Percentiles rank a stretch among this genome's conserved stretches.
Evolutionary conservation across 2,113 vertebrate genomes (phyloP).

Genomic region (Neopipo cinnamomea): DNA sequence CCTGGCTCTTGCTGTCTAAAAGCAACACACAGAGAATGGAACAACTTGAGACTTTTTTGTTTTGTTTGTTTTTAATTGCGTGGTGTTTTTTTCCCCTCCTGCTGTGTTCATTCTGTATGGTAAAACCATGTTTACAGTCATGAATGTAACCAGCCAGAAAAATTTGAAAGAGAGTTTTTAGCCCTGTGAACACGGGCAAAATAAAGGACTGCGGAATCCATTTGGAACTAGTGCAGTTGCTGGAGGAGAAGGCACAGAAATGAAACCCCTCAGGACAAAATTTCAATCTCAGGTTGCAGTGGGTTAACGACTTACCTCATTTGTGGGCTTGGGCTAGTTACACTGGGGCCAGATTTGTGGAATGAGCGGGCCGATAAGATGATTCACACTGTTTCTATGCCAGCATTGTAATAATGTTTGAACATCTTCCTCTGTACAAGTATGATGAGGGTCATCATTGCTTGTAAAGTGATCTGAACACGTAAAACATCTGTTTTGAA

Average conservation of each 20-base stretch:
- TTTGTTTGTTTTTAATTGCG: background rate
- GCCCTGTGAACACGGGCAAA: background rate
- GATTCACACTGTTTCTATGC: background rate
- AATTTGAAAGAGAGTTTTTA: background rate
- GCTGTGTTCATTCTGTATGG: background rate
- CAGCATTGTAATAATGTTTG: background rate
- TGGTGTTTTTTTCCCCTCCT: accelerated
- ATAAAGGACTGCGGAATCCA: background rate
- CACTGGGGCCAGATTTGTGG: background rate
- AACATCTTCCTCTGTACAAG: background rate
- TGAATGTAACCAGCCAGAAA: background rate
- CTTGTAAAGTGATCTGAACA: background rate
- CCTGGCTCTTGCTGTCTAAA: background rate
- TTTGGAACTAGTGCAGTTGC: background rate
- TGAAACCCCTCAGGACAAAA: background rate
- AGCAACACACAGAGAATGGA: background rate
- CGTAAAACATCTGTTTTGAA: background rate
- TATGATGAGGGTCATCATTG: accelerated
- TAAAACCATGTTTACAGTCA: background rate
- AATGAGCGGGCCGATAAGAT: background rate
- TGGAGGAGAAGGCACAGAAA: background rate
- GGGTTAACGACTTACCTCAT: background rate
- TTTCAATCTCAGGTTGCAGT: background rate
- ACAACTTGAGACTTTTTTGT: background rate
- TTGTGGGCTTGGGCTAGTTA: background rate